Base-by-base conservation (phyloP, 23 tunicate species). In the Pegea sp. region DNA sequence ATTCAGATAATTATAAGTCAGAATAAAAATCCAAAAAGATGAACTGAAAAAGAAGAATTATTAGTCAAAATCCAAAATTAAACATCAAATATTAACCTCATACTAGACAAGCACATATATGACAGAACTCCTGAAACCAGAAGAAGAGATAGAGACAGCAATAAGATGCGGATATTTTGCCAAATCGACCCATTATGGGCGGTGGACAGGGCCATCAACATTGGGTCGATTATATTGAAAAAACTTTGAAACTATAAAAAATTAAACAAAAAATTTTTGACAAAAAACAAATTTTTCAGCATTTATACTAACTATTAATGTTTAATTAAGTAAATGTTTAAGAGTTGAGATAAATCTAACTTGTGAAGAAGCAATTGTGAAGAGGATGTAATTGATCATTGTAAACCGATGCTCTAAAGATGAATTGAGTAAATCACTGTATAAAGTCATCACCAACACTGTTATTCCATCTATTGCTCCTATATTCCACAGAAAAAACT, bases 401-500 rank as follows among this genome's bases (percentile, higher is more conserved):
- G 60, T 34, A 19, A 66, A 57, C 60, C 84, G 26, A 3, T 62
- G 62, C 52, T 65, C 72, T 13, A 66, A 53, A 6, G 59, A 20
- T 16, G 53, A 33, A 57, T 65, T 66, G 13, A 74, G 42, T 19
- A 52, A 48, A 59, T 74, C 84, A 18, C 67, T 66, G 64, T 74
- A 74, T 4, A 74, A 48, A 19, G 72, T 64, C 84, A 74, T 74
- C 6, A 74, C 63, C 20, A 74, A 34, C 31, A 74, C 42, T 20
- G 84, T 74, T 1, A 74, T 53, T 24, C 84, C 84, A 66, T 74
- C 84, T 44, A 74, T 74, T n/a, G 69, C 64, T 29, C 84, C 84
- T 74, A 16, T 38, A 8, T 8, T 8, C n/a, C n/a, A n/a, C n/a
- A n/a, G n/a, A n/a, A n/a, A n/a, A n/a, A n/a, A n/a, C n/a, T n/a